Evolutionary conservation across 1,140 invertebrate genomes (phyloP).

Genomic region (Contarinia nasturtii): DNA sequence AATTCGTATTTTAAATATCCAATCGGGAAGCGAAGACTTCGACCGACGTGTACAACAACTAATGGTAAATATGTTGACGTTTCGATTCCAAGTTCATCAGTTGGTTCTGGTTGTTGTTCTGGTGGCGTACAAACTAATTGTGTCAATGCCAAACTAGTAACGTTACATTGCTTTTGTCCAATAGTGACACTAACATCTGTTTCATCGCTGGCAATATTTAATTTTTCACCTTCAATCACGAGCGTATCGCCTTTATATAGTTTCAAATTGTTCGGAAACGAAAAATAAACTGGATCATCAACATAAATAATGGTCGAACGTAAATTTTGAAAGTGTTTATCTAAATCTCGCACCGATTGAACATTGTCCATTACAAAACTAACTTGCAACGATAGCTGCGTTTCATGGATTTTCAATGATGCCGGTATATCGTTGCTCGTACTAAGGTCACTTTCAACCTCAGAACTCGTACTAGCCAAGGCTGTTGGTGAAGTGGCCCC

Average conservation of each 20-base stretch:
- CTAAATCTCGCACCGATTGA: constrained; percentile 65
- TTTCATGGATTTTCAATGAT: constrained; percentile 24
- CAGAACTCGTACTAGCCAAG: neutral
- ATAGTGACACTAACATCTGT: constrained; percentile 87
- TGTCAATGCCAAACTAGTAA: constrained; percentile 72
- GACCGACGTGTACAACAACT: constrained; percentile 78
- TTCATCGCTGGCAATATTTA: constrained; percentile 81
- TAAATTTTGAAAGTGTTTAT: constrained; percentile 66
- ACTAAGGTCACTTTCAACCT: constrained; percentile 7
- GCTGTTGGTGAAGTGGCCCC: neutral
- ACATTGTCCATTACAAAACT: constrained; percentile 96
- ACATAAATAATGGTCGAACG: constrained; percentile 69
- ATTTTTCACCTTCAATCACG: constrained; percentile 85
- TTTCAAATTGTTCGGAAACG: constrained; percentile 71
- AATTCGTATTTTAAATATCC: constrained; percentile 79
- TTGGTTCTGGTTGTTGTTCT: constrained; percentile 61
- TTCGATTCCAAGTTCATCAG: constrained; percentile 66
- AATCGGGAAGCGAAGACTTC: constrained; percentile 67
- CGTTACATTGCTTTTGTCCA: constrained; percentile 71
- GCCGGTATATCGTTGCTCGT: constrained; percentile 6
- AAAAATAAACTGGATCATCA: constrained; percentile 78
- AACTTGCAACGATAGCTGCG: constrained; percentile 47
- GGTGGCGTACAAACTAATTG: constrained; percentile 84
- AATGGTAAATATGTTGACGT: constrained; percentile 53
- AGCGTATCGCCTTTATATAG: constrained; percentile 86